These are phyloP conservation scores for Spisula solida DNA, from an alignment of 2,888 invertebrate species.

Conservation along the genomic window DNA sequence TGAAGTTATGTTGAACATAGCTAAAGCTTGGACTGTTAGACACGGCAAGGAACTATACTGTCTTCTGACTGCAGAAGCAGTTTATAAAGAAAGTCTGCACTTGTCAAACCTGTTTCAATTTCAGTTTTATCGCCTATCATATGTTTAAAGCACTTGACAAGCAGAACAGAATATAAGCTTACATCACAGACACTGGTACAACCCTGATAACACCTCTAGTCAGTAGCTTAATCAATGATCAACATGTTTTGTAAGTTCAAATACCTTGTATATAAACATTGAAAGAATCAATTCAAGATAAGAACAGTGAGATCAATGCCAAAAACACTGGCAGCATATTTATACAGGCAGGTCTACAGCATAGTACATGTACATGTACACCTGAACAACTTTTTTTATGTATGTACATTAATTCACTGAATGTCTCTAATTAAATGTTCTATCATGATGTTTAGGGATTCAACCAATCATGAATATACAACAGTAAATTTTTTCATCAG, in stretches of 20 bases:
- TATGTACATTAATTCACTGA: too few species aligned
- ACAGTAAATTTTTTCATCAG: too few species aligned
- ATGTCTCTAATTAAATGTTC: too few species aligned
- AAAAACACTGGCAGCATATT: not conserved
- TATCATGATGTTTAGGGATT: too few species aligned
- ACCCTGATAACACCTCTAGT: not conserved
- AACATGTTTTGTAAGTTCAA: not conserved
- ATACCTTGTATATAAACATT: not conserved
- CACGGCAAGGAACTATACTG: too few species aligned
- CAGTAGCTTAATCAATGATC: constrained; percentile 17
- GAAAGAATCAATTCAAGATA: not conserved
- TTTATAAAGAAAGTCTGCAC: not conserved
- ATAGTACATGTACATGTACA: not conserved
- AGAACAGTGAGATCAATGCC: not conserved
- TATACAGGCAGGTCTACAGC: not conserved
- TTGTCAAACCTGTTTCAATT: not conserved
- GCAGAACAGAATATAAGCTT: not conserved
- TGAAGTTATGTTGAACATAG: too few species aligned
- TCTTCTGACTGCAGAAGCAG: too few species aligned
- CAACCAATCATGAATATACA: too few species aligned
- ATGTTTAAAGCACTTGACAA: not conserved
- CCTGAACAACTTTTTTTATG: too few species aligned
- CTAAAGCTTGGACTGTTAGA: too few species aligned
- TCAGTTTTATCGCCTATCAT: not conserved
- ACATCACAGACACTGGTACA: not conserved